Evolutionary conservation across 2,113 vertebrate species (phyloP), one percentile per base, ranked within the genome.

Genomic region (Numida meleagris): DNA sequence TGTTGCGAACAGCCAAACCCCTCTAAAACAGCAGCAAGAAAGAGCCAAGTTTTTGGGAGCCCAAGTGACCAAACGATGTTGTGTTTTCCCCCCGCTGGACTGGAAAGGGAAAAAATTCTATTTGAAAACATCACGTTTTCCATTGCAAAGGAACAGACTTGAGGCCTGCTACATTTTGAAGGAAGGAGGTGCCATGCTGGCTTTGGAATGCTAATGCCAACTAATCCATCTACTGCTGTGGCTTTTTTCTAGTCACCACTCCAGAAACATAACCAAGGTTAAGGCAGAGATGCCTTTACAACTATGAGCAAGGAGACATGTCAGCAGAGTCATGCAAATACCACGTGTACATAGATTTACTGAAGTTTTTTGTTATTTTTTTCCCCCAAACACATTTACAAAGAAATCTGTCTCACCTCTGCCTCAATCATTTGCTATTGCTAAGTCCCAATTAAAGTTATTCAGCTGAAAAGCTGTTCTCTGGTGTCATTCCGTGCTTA

Each of bases 281-380:
- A 57, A 48, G 13, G 51, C 43, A 79, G 55, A 81, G 68, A 16
- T 4, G 13, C 40, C 46, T 16, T 16, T 15, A 34, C 48, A 46
- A 36, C 12, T 18, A 17, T 33, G 42, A 40, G 53, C 3, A 6
- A 40, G 29, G 23, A 82, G 82, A 74, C 63, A 86, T 50, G 40
- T 43, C 58, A 57, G 67, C 33, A 57, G 4, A 40, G 14, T 42
- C 12, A 1, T 4, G 29, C 45, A 51, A 40, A 46, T 27, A 21
- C 7, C 17, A 8, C 0, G 1, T 14, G 34, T 8, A n/a, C 13
- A 11, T 11, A 16, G 67, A 50, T 5, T 4, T 63, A 45, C 9
- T 0, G 2, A 36, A 25, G 34, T 62, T 38, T 38, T 16, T 62
- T 10, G 13, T 15, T 36, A 8, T 59, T n/a, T 51, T 53, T 36